A percentile compares a stretch with the other conserved stretches of the same genome.
Conservation (phyloP, 2,113 vertebrate species). For the Anthoscopus minutus region DNA sequence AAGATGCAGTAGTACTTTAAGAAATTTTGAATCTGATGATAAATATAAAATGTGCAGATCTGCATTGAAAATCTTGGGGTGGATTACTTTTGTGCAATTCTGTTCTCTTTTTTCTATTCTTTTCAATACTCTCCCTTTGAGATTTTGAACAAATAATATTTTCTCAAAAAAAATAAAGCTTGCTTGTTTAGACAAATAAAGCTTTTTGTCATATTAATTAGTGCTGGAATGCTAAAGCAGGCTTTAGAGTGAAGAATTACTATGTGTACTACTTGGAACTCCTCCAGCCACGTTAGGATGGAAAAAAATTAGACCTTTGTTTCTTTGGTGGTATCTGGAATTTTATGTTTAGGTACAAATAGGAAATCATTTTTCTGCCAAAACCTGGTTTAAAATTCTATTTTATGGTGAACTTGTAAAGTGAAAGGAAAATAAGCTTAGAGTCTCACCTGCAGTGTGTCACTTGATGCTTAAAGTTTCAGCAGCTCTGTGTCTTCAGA, state of each 20-base stretch:
- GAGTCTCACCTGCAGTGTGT: not conserved
- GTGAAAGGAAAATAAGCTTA: not conserved
- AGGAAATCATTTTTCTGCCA: not conserved
- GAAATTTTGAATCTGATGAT: not conserved
- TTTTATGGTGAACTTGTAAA: not conserved
- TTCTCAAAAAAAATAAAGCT: not conserved
- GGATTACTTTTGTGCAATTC: not conserved
- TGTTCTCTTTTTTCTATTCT: not conserved
- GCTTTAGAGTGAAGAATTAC: not conserved
- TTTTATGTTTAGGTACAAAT: not conserved
- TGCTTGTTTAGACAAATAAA: not conserved
- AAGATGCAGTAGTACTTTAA: not conserved
- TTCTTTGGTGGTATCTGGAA: not conserved
- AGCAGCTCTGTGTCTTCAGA: not conserved
- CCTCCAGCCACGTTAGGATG: not conserved
- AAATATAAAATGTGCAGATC: not conserved
- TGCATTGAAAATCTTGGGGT: not conserved
- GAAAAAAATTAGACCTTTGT: not conserved
- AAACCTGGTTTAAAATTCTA: not conserved
- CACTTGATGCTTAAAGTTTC: not conserved
- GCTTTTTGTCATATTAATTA: not conserved
- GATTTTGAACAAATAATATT: not conserved
- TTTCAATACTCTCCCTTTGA: not conserved
- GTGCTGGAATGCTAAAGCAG: not conserved
- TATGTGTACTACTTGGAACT: not conserved